These are phyloP conservation scores for Cyanoderma ruficeps DNA, from an alignment of 2,113 vertebrate species.

Conservation along the genomic window DNA sequence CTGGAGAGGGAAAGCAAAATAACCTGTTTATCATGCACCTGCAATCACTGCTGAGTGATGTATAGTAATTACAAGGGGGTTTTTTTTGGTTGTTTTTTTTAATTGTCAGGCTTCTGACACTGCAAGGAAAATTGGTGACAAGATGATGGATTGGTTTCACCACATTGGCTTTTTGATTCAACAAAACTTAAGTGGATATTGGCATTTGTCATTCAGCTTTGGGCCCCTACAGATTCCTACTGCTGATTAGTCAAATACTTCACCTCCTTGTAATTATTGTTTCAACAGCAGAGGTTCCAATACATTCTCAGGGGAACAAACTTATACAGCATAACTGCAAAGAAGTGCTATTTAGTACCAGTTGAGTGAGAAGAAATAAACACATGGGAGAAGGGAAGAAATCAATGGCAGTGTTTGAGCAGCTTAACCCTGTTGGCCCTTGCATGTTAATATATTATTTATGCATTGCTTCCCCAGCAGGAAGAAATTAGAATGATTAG, in stretches of 20 bases:
- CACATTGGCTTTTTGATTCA: slow-evolving; percentile 88
- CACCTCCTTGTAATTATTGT: slow-evolving; percentile 84
- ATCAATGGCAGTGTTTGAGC: slow-evolving; percentile 79
- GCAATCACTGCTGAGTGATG: slow-evolving; percentile 71
- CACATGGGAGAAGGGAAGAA: slow-evolving; percentile 46
- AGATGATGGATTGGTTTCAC: slow-evolving; percentile 89
- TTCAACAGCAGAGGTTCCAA: slow-evolving; percentile 76
- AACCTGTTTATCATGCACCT: slow-evolving; percentile 75
- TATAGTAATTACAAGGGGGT: slow-evolving; percentile 59
- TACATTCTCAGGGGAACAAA: slow-evolving; percentile 69
- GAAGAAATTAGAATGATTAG: slow-evolving; percentile 73
- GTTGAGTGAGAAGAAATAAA: slow-evolving; percentile 63
- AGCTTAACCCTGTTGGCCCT: slow-evolving; percentile 74
- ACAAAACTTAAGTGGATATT: slow-evolving; percentile 84
- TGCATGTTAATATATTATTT: slow-evolving; percentile 71
- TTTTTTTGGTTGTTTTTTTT: slow-evolving; percentile 17
- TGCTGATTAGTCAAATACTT: slow-evolving; percentile 91
- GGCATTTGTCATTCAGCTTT: slow-evolving; percentile 91
- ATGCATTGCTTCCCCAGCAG: slow-evolving; percentile 55
- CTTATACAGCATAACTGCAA: slow-evolving; percentile 69
- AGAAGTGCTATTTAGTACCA: slow-evolving; percentile 64
- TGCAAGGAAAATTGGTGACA: slow-evolving; percentile 82
- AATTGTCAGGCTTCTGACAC: slow-evolving; percentile 79
- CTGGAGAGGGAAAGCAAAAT: slow-evolving; percentile 42
- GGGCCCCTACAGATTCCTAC: slow-evolving; percentile 73